Conservation (phyloP, 2,888 invertebrate species). For the Thymelicus lineola region DNA sequence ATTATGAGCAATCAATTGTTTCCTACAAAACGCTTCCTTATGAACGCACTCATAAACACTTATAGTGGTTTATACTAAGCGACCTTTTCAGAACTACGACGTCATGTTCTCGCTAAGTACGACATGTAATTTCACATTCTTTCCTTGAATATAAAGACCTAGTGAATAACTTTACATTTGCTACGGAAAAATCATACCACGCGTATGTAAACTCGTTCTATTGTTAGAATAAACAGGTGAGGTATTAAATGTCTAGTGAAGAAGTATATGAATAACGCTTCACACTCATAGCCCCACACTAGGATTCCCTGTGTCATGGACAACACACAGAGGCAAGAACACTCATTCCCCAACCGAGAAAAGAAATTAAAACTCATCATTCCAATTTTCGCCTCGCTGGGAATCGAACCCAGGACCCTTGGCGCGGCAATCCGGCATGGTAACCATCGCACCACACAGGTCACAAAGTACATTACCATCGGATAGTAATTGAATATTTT, state of each 20-base stretch:
- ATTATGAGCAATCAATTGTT: background rate
- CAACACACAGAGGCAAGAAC: too few relatives aligned
- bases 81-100: slow-evolving; percentile 17
- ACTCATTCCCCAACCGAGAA: too few relatives aligned
- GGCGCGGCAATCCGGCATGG: too few relatives aligned
- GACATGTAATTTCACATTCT: slow-evolving; percentile 24
- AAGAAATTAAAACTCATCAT: too few relatives aligned
- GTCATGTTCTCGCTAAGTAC: slow-evolving; percentile 20
- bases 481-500: too few relatives aligned
- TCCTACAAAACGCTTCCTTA: slow-evolving; percentile 1
- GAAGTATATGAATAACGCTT: too few relatives aligned
- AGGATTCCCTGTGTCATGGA: too few relatives aligned
- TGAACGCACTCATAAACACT: slow-evolving; percentile 24
- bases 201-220: background rate
- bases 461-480: too few relatives aligned
- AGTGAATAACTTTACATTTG: slow-evolving; percentile 12
- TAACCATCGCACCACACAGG: too few relatives aligned
- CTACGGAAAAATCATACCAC: slow-evolving; percentile 7
- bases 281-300: too few relatives aligned
- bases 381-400: too few relatives aligned
- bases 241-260: background rate
- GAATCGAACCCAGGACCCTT: too few relatives aligned
- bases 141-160: slow-evolving; percentile 19
- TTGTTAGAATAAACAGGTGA: background rate
- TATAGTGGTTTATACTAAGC: slow-evolving; percentile 18